Percentiles rank a stretch among this genome's conserved stretches.
Conservation (phyloP, 2,113 vertebrate species). For the Pyrgilauda ruficollis region DNA sequence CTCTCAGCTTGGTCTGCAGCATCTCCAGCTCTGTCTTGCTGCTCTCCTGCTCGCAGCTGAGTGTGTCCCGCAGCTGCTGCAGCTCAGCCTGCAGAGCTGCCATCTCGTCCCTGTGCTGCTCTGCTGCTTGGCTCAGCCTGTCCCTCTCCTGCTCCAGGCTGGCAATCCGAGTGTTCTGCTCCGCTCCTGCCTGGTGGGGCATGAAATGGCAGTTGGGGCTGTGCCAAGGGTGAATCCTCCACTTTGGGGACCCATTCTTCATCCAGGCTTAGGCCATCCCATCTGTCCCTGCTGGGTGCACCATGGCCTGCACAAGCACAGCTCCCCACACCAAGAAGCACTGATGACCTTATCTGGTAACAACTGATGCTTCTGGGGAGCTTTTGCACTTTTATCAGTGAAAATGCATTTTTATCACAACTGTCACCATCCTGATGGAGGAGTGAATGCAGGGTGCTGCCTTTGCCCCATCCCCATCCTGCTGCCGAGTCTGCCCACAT, state of each 20-base stretch:
- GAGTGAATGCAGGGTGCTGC: neutral
- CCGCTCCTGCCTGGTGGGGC: slow-evolving; percentile 66
- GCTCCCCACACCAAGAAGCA: neutral
- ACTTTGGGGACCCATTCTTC: neutral
- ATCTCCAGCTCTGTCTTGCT: slow-evolving; percentile 73
- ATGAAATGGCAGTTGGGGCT: fast-evolving
- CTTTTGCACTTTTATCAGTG: neutral
- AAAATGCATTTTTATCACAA: neutral
- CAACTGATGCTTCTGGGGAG: neutral
- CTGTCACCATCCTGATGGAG: neutral
- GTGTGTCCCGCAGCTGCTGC: slow-evolving; percentile 65
- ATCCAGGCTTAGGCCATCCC: neutral
- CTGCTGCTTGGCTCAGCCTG: slow-evolving; percentile 57
- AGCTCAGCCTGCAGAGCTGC: slow-evolving; percentile 67
- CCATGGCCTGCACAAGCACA: neutral
- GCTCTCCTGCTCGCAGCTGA: slow-evolving; percentile 74
- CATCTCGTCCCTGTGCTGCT: slow-evolving; percentile 72
- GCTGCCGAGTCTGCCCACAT: neutral
- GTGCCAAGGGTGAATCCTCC: fast-evolving
- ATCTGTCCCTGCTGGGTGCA: fast-evolving
- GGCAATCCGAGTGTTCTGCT: slow-evolving; percentile 65
- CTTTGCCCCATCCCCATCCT: neutral
- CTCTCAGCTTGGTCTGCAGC: slow-evolving; percentile 78
- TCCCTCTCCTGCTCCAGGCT: slow-evolving; percentile 77
- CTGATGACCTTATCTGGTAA: neutral